Percentiles rank a stretch among this genome's conserved stretches.
These are phyloP conservation scores for Salpingus planirostris DNA, from an alignment of 2,888 invertebrate genomes.

Conservation along the genomic window DNA sequence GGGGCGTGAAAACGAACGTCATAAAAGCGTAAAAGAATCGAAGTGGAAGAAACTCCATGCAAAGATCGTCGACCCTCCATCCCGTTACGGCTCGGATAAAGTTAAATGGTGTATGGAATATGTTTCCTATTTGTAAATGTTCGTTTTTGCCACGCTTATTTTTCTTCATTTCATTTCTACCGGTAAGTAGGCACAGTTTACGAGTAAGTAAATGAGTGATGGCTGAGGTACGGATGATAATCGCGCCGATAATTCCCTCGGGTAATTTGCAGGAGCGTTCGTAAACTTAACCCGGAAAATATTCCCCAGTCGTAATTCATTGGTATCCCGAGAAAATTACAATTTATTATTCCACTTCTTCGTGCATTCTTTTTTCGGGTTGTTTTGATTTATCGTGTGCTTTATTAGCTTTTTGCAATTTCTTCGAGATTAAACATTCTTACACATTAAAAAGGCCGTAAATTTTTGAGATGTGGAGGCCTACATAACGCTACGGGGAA, in stretches of 20 bases:
- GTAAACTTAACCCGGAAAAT: slow-evolving; percentile 30
- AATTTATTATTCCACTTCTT: slow-evolving; percentile 31
- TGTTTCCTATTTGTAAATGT: slow-evolving; percentile 19
- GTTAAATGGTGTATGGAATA: slow-evolving; percentile 24
- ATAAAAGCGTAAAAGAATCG: slow-evolving; percentile 17
- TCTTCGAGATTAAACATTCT: too few relatives aligned
- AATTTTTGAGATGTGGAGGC: too few relatives aligned
- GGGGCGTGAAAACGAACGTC: slow-evolving; percentile 6
- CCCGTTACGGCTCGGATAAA: slow-evolving; percentile 16
- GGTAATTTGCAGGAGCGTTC: slow-evolving; percentile 15
- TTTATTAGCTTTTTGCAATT: slow-evolving; percentile 27
- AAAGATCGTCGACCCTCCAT: slow-evolving; percentile 15
- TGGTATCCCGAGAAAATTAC: slow-evolving; percentile 30
- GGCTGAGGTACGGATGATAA: too few relatives aligned
- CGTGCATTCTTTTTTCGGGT: slow-evolving; percentile 19
- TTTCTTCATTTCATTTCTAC: too few relatives aligned
- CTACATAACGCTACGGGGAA: too few relatives aligned
- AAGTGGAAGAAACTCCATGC: slow-evolving; percentile 17
- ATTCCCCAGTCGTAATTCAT: slow-evolving; percentile 30
- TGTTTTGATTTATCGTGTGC: slow-evolving; percentile 29
- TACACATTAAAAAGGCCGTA: too few relatives aligned
- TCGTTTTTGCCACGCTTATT: too few relatives aligned
- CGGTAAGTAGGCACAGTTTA: too few relatives aligned
- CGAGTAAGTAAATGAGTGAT: too few relatives aligned
- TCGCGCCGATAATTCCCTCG: slow-evolving; percentile 13